These are phyloP conservation scores for Mythimna vitellina DNA, from an alignment of 2,888 invertebrate species.

Conservation along the genomic window DNA sequence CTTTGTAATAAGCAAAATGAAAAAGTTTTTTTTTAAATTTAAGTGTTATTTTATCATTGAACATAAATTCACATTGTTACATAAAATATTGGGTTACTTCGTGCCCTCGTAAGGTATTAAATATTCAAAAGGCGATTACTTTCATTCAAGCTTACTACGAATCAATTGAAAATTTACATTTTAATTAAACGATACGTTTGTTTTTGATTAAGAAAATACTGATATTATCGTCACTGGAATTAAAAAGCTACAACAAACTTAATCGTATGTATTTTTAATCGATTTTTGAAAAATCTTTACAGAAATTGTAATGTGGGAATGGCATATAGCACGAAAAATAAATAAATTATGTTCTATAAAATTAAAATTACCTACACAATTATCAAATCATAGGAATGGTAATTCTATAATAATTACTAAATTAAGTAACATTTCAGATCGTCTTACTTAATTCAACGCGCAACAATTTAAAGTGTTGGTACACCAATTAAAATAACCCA, in stretches of 20 bases:
- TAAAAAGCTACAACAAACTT: conserved; percentile 32
- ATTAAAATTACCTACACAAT: conserved; percentile 3
- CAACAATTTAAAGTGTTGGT: conserved; percentile 62
- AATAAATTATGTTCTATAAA: background rate
- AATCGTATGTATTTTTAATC: conserved; percentile 33
- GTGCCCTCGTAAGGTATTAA: conserved; percentile 34
- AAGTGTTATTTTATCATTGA: conserved; percentile 37
- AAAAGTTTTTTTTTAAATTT: conserved; percentile 43
- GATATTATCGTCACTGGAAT: conserved; percentile 50
- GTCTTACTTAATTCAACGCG: conserved; percentile 43
- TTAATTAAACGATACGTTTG: conserved; percentile 61
- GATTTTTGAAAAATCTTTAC: conserved; percentile 7
- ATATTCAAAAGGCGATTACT: conserved; percentile 48
- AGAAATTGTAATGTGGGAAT: conserved; percentile 23
- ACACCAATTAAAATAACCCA: conserved; percentile 76
- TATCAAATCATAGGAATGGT: conserved; percentile 11
- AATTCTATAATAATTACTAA: conserved; percentile 30
- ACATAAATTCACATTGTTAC: conserved; percentile 48
- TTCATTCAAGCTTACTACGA: conserved; percentile 54
- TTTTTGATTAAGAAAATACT: conserved; percentile 57
- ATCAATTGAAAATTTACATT: conserved; percentile 66
- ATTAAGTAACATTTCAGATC: conserved; percentile 48
- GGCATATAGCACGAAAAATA: background rate
- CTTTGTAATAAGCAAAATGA: conserved; percentile 65
- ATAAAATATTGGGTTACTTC: conserved; percentile 52